Evolutionary conservation across 2,888 invertebrate genomes (phyloP).

Genomic region (Phaedon cochleariae): DNA sequence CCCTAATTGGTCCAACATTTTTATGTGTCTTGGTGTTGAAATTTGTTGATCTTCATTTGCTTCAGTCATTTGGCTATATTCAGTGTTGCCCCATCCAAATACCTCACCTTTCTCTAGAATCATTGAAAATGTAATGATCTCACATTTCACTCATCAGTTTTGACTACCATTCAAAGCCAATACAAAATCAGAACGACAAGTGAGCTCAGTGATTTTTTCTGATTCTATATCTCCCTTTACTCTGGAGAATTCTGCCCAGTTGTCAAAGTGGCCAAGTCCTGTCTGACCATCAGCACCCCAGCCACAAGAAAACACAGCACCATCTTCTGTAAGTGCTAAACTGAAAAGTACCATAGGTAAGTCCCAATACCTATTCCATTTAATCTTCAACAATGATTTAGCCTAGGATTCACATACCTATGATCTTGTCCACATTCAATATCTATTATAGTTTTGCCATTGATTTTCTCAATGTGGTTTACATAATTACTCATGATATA

Average conservation of each 20-base stretch:
- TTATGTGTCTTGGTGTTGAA: constrained; percentile 73
- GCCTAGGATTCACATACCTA: too few species aligned
- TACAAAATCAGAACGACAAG: constrained; percentile 85
- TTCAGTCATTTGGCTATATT: constrained; percentile 84
- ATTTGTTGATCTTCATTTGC: constrained; percentile 72
- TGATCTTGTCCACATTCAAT: constrained; percentile 93
- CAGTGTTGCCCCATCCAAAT: constrained; percentile 97
- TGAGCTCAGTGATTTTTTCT: constrained; percentile 82
- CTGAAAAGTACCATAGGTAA: constrained; percentile 64
- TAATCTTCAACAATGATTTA: too few species aligned
- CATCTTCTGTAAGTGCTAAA: constrained; percentile 79
- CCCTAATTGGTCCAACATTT: constrained; percentile 73
- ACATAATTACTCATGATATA: constrained; percentile 74
- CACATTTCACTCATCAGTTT: not conserved
- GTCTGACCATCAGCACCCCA: constrained; percentile 97
- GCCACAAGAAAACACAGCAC: constrained; percentile 88
- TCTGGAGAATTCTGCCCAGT: constrained; percentile 67
- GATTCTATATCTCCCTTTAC: constrained; percentile 84
- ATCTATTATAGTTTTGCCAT: constrained; percentile 70
- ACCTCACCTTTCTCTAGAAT: constrained; percentile 82
- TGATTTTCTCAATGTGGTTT: constrained; percentile 71
- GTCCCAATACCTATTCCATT: constrained; percentile 3
- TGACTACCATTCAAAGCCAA: constrained; percentile 82
- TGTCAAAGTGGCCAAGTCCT: constrained; percentile 76
- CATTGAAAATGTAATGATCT: not conserved